Evolutionary conservation across 92 coral and sea anemone genomes (phyloP).

Genomic region (Phenganax marumi): DNA sequence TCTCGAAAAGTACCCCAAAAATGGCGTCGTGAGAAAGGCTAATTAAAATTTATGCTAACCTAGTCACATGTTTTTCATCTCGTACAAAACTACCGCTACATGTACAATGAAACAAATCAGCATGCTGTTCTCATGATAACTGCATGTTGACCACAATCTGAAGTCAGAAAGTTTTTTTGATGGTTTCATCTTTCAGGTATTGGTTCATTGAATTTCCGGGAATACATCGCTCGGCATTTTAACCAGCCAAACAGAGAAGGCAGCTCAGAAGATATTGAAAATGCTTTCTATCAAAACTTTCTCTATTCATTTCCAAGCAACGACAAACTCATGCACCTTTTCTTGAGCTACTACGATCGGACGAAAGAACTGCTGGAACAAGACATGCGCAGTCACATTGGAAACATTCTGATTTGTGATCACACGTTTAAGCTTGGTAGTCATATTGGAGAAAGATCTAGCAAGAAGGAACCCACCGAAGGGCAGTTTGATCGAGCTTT

Average conservation of each 20-base stretch:
- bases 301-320: conserved; percentile 70
- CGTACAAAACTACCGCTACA: no score
- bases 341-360: conserved; percentile 60
- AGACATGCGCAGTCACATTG: conserved; percentile 56
- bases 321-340: conserved; percentile 72
- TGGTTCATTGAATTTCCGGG: conserved; percentile 63
- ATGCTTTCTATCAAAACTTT: conserved; percentile 51
- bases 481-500: conserved; percentile 68
- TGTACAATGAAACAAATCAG: no score
- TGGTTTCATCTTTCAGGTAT: conserved; percentile 57
- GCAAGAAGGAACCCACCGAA: conserved; percentile 53
- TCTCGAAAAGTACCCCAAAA: no score
- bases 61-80: neutral
- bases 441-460: conserved; percentile 55
- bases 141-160: no score
- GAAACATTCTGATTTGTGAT: conserved; percentile 68
- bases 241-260: conserved; percentile 30
- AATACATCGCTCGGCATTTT: conserved; percentile 63
- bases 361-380: conserved; percentile 56
- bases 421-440: conserved; percentile 68
- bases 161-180: neutral
- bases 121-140: no score
- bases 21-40: no score
- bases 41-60: no score
- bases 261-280: conserved; percentile 31